Evolutionary conservation across 2,888 invertebrate species (phyloP).

Genomic region (Petrophora chlorosata): DNA sequence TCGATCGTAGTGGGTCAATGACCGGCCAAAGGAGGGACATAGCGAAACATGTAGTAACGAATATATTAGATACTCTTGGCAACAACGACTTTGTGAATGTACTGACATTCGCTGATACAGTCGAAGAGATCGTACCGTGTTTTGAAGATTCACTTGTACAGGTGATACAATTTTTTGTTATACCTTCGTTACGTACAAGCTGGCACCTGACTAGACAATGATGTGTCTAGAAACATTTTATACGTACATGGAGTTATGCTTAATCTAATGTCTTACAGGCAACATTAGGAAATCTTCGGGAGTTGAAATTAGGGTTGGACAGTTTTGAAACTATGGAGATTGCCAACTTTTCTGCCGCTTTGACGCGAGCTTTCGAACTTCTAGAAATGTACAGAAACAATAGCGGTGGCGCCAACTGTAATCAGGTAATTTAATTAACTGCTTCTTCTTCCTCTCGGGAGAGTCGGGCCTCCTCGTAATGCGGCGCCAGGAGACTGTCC

Average conservation of each 20-base stretch:
- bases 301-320: slow-evolving; percentile 91
- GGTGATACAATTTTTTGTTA: slow-evolving; percentile 77
- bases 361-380: slow-evolving; percentile 95
- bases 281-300: slow-evolving; percentile 92
- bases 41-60: slow-evolving; percentile 93
- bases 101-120: slow-evolving; percentile 93
- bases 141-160: slow-evolving; percentile 95
- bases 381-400: slow-evolving; percentile 86
- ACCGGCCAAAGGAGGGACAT: slow-evolving; percentile 94
- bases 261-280: slow-evolving; percentile 87
- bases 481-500: too few relatives aligned
- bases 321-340: slow-evolving; percentile 92
- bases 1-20: slow-evolving; percentile 97
- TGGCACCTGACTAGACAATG: too few relatives aligned
- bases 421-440: slow-evolving; percentile 59
- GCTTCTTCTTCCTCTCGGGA: too few relatives aligned
- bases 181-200: not conserved
- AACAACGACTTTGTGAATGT: slow-evolving; percentile 99
- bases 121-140: slow-evolving; percentile 93
- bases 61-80: slow-evolving; percentile 97
- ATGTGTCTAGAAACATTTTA: too few relatives aligned
- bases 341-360: slow-evolving; percentile 96
- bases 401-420: slow-evolving; percentile 86
- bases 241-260: too few relatives aligned
- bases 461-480: too few relatives aligned